Evolutionary conservation across 2,113 vertebrate genomes (phyloP).

Genomic region (Prunella fulvescens): DNA sequence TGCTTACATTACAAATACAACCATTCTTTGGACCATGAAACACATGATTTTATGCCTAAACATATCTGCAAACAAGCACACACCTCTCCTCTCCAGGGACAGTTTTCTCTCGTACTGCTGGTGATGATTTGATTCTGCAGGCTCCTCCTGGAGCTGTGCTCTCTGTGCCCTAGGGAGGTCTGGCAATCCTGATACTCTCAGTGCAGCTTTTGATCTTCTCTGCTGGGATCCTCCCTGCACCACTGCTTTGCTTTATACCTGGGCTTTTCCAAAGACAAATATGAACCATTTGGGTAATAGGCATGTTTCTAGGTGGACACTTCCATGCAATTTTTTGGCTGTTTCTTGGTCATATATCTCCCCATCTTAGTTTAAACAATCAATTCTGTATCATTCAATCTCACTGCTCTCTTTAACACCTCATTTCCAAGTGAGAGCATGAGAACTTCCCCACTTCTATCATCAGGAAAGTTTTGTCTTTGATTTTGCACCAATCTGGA

Average conservation of each 20-base stretch:
- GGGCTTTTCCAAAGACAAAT: not conserved
- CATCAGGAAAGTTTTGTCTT: not conserved
- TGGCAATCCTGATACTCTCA: not conserved
- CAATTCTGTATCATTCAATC: not conserved
- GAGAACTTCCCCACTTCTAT: not conserved
- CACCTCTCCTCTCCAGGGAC: not conserved
- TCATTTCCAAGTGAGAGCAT: rapidly evolving
- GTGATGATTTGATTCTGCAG: not conserved
- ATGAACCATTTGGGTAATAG: not conserved
- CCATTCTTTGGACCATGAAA: not conserved
- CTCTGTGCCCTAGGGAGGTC: not conserved
- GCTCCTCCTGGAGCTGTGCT: not conserved
- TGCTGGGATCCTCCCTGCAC: not conserved
- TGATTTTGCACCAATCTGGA: not conserved
- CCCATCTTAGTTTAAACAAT: not conserved
- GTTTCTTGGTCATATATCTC: not conserved
- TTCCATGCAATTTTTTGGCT: not conserved
- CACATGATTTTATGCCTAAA: not conserved
- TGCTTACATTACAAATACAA: not conserved
- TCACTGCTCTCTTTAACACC: not conserved
- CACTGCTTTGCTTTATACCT: not conserved
- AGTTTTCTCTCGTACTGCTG: not conserved
- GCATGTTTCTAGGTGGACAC: not conserved
- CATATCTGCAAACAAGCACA: too few relatives aligned
- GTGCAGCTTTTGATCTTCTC: not conserved